phyloP scores from a whole-genome alignment of 2,888 invertebrate species.

The Horisme vitalbata region DNA sequence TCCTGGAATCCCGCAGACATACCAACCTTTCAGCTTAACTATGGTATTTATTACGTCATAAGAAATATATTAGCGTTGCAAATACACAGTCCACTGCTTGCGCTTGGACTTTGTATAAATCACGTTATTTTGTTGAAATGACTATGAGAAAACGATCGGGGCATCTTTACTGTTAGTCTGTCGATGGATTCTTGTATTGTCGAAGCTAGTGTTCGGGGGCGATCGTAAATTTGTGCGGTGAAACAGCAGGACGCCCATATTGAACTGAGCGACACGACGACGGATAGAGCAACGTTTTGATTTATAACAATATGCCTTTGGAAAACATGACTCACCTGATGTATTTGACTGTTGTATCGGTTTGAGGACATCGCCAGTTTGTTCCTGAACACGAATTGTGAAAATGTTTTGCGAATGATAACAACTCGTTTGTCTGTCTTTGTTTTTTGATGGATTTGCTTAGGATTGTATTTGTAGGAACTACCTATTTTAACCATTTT shows the following conservation, averaged over 20 bases:
- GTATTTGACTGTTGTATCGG: slow-evolving; percentile 41
- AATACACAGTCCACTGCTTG: slow-evolving; percentile 28
- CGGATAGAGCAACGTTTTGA: slow-evolving; percentile 75
- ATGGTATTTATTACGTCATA: slow-evolving; percentile 35
- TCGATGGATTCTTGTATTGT: slow-evolving; percentile 51
- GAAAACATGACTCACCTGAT: slow-evolving; percentile 55
- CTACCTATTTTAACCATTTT: too few species aligned
- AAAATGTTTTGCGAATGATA: slow-evolving; percentile 8
- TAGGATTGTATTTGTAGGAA: too few species aligned
- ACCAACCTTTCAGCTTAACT: slow-evolving; percentile 20
- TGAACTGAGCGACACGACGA: slow-evolving; percentile 57
- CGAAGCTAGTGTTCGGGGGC: slow-evolving; percentile 63
- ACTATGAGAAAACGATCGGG: slow-evolving; percentile 68
- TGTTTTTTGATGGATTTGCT: too few species aligned
- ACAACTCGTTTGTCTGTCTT: neutral
- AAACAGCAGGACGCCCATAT: slow-evolving; percentile 74
- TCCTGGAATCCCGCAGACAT: slow-evolving; percentile 11
- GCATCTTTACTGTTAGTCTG: slow-evolving; percentile 60
- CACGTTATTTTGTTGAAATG: slow-evolving; percentile 80
- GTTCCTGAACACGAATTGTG: slow-evolving; percentile 22
- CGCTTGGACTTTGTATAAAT: slow-evolving; percentile 65
- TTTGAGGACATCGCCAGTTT: slow-evolving; percentile 22
- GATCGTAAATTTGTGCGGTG: slow-evolving; percentile 79
- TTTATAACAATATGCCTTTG: slow-evolving; percentile 56
- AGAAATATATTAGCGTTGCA: slow-evolving; percentile 43